Evolutionary conservation across 23 tunicate species (phyloP).

Genomic region (Ciona savignyi): DNA sequence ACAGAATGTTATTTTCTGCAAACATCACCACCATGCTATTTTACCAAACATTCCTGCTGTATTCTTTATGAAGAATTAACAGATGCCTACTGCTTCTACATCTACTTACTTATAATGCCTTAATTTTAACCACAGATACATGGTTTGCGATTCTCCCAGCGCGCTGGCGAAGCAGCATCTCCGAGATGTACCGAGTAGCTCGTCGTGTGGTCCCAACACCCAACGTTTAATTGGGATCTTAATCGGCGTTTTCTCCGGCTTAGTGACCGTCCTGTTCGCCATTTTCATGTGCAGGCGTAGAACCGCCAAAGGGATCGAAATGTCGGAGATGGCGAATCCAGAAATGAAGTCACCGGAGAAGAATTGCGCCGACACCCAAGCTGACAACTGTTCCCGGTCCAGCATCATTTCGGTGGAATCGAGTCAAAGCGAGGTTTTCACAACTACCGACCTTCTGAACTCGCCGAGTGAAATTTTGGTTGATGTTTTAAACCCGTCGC

Average conservation of each 20-base stretch:
- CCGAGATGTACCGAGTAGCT: not conserved
- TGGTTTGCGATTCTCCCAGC: slow-evolving; percentile 20
- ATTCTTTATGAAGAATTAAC: too few relatives aligned
- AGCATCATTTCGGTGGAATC: not conserved
- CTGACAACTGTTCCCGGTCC: not conserved
- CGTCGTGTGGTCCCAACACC: slow-evolving; percentile 5
- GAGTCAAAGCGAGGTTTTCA: not conserved
- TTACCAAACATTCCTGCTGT: too few relatives aligned
- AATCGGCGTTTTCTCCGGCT: slow-evolving; percentile 11
- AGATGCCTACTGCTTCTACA: too few relatives aligned
- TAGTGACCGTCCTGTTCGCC: slow-evolving; percentile 6
- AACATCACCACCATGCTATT: too few relatives aligned
- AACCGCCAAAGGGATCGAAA: slow-evolving; percentile 12
- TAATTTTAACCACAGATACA: not conserved
- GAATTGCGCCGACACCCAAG: not conserved
- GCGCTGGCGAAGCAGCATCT: slow-evolving; percentile 7
- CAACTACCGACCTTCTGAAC: not conserved
- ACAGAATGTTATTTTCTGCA: too few relatives aligned
- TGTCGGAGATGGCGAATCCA: not conserved
- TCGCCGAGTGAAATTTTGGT: not conserved
- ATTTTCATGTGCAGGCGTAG: slow-evolving; percentile 18
- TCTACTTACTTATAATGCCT: not conserved
- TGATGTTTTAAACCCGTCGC: not conserved
- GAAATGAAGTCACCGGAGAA: not conserved
- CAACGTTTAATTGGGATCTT: not conserved